A percentile compares a stretch with the other conserved stretches of the same genome.
These are phyloP conservation scores for Camptogramma bilineatum DNA, from an alignment of 2,888 invertebrate genomes.

Conservation along the genomic window DNA sequence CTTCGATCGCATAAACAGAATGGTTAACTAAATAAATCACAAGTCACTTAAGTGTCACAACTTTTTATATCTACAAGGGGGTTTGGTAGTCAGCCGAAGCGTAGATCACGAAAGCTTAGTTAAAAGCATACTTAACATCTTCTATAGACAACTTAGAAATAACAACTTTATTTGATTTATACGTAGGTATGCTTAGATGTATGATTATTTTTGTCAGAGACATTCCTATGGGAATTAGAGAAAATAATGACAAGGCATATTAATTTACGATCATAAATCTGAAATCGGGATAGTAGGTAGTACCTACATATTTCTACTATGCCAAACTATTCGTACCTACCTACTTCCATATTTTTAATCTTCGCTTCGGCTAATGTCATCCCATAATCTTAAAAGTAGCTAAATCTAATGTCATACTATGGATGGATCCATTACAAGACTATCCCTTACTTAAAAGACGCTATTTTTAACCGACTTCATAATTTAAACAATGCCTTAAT, in stretches of 20 bases:
- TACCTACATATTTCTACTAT: neutral
- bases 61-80: constrained; percentile 53
- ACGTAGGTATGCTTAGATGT: too few relatives aligned
- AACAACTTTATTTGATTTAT: too few relatives aligned
- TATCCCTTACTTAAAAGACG: constrained; percentile 30
- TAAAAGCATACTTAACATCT: too few relatives aligned
- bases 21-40: constrained; percentile 57
- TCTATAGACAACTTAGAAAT: too few relatives aligned
- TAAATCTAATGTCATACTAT: constrained; percentile 69
- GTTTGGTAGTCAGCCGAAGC: constrained; percentile 13
- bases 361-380: constrained; percentile 15
- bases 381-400: constrained; percentile 51
- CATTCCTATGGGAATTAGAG: too few relatives aligned
- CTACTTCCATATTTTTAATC: neutral
- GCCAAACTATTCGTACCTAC: neutral
- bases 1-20: constrained; percentile 39
- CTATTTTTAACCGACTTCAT: too few relatives aligned
- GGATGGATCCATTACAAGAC: constrained; percentile 76
- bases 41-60: constrained; percentile 59
- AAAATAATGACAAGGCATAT: too few relatives aligned
- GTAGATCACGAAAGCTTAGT: neutral
- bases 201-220: too few relatives aligned
- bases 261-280: neutral
- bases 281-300: neutral
- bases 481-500: neutral